Base-by-base conservation (phyloP, 2,113 vertebrate species). In the Calyptommatus sinebrachiatus region DNA sequence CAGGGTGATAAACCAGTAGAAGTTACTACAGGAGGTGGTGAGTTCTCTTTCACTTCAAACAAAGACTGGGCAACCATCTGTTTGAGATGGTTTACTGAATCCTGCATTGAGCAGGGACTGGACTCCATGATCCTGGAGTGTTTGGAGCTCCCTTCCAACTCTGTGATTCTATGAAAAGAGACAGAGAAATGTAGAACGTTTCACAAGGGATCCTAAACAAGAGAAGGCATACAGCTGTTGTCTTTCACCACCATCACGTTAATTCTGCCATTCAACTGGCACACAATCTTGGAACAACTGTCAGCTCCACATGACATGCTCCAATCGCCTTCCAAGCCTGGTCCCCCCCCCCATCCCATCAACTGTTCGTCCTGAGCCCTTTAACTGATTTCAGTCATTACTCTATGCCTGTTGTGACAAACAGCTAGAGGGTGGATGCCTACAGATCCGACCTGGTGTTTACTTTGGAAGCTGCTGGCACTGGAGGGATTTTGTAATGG, bases 381-480 rank as follows among this genome's bases (percentile, higher is more conserved):
- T 12, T 14, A 74, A 14, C 29, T 3, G 60, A 31, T 9, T 8
- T 46, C 26, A 4, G 26, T 57, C 6, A 31, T 8, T 50, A 21
- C 71, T 77, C 61, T n/a, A 3, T 76, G 46, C 46, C 71, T 69
- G 29, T 72, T 85, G 61, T 78, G 76, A 45, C 8, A 53, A 24
- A 65, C 24, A 67, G 66, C 31, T 8, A 67, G 71, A n/a, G 63
- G 79, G 82, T 77, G 84, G 80, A 84, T 84, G 29, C 77, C 70
- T 85, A 41, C 22, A 71, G 63, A 41, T 76, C 63, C 0, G 14
- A 61, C 10, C 26, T 0, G 41, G 80, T 82, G 62, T 83, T 87
- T 79, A 69, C 35, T 89, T 85, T 65, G 77, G 75, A 85, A 87
- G 78, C 68, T 80, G 46, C 1, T 78, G 76, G 35, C 41, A 75